phyloP scores from a whole-genome alignment of 2,888 invertebrate genomes.

The Eupithecia insigniata region DNA sequence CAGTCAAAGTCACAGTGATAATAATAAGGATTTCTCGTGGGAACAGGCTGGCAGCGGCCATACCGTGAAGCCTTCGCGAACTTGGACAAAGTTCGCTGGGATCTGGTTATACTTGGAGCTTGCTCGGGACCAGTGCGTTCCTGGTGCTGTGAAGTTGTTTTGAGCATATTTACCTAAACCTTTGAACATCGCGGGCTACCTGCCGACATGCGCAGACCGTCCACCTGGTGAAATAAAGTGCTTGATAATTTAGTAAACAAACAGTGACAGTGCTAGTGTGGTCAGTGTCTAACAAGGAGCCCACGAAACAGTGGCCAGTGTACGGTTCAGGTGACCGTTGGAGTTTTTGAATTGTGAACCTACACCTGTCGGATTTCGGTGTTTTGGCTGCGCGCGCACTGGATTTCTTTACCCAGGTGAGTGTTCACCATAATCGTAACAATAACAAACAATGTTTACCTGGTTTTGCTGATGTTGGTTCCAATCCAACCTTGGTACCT shows the following conservation, averaged over 20 bases:
- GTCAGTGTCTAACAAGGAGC: constrained; percentile 63
- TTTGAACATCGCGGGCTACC: constrained; percentile 78
- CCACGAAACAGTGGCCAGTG: constrained; percentile 54
- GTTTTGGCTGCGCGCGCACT: constrained; percentile 82
- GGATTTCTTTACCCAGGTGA: constrained; percentile 77
- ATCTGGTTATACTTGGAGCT: constrained; percentile 68
- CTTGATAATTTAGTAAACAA: constrained; percentile 78
- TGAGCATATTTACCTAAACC: constrained; percentile 78
- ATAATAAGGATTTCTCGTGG: constrained; percentile 61
- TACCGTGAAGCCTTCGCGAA: constrained; percentile 53
- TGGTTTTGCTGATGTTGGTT: neutral
- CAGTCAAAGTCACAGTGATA: constrained; percentile 61
- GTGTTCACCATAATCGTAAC: constrained; percentile 34
- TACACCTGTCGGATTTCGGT: constrained; percentile 82
- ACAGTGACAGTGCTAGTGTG: constrained; percentile 66
- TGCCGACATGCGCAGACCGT: constrained; percentile 78
- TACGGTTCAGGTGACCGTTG: constrained; percentile 45
- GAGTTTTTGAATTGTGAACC: constrained; percentile 64
- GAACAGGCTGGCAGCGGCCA: constrained; percentile 64
- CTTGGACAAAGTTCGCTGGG: constrained; percentile 60
- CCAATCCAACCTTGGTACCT: too few relatives aligned
- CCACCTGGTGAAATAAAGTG: constrained; percentile 70
- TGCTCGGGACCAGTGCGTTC: constrained; percentile 63
- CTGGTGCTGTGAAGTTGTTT: constrained; percentile 62
- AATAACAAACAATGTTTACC: constrained; percentile 22